Conservation (phyloP, 2,113 vertebrate genomes). For the rabbit (Oryctolagus cuniculus) region DNA sequence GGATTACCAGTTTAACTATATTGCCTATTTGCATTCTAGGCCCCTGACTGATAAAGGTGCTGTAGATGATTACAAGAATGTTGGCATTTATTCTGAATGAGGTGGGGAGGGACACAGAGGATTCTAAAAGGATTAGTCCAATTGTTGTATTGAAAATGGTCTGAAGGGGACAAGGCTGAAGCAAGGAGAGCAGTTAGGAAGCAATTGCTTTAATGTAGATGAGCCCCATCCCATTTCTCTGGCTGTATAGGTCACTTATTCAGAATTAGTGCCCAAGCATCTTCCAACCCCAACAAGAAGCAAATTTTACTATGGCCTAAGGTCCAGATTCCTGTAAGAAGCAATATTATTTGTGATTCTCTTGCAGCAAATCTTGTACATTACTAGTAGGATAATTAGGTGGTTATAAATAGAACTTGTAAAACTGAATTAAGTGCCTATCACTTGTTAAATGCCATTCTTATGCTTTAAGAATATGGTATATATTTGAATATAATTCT, state of each 20-base stretch:
- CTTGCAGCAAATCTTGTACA: background rate
- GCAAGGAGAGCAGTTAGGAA: background rate
- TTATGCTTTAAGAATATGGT: slow-evolving; percentile 39
- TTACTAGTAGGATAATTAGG: background rate
- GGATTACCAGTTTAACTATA: background rate
- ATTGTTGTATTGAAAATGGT: background rate
- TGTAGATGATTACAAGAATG: background rate
- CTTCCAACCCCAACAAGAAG: background rate
- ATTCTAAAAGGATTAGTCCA: background rate
- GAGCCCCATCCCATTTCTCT: background rate
- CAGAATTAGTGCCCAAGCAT: background rate
- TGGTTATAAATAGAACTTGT: background rate
- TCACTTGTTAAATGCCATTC: background rate
- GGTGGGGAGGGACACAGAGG: background rate
- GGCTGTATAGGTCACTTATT: background rate
- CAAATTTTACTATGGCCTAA: background rate
- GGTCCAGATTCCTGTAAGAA: background rate
- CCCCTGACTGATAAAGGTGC: background rate
- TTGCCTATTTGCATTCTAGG: background rate
- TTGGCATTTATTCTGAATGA: slow-evolving; percentile 10
- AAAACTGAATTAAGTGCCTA: slow-evolving; percentile 41
- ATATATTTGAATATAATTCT: slow-evolving; percentile 14
- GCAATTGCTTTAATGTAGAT: background rate
- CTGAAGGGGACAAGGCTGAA: background rate
- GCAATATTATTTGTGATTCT: background rate